Percentiles rank a stretch among this genome's conserved stretches.
Evolutionary conservation across 2,797 vertebrate species (phyloP).

Genomic region (Parauchenoglanis punctatus): DNA sequence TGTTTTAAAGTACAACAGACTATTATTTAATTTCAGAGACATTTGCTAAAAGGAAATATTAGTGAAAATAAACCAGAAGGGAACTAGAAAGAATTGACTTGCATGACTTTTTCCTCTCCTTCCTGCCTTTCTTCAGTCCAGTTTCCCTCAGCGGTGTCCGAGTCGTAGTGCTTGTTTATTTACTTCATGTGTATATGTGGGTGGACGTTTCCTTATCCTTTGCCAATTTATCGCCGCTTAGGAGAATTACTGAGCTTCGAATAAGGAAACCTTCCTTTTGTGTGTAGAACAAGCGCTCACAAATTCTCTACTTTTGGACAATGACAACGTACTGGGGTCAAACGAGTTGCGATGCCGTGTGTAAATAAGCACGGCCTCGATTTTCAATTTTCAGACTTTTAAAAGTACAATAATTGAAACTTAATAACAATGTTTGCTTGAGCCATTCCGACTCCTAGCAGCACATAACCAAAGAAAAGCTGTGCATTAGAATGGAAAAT

Average conservation of each 20-base stretch:
- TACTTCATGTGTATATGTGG: not conserved
- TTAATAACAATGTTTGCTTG: not conserved
- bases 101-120: not conserved
- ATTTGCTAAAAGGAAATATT: not conserved
- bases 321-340: not conserved
- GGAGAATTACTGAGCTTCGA: not conserved
- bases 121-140: constrained; percentile 6
- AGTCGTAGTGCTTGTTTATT: constrained; percentile 1
- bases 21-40: not conserved
- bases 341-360: not conserved
- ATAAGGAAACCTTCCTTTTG: not conserved
- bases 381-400: not conserved
- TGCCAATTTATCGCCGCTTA: not conserved
- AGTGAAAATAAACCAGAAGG: not conserved
- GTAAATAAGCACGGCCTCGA: not conserved
- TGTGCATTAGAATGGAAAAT: not conserved
- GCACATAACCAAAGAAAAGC: not conserved
- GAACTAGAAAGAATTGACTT: not conserved
- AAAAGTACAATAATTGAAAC: no score
- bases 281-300: not conserved
- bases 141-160: not conserved
- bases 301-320: not conserved
- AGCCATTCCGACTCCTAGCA: not conserved
- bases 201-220: constrained; percentile 15
- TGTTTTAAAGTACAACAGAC: not conserved